These are phyloP conservation scores for Sebastiscus tertius DNA, from an alignment of 2,797 vertebrate species.

Conservation along the genomic window DNA sequence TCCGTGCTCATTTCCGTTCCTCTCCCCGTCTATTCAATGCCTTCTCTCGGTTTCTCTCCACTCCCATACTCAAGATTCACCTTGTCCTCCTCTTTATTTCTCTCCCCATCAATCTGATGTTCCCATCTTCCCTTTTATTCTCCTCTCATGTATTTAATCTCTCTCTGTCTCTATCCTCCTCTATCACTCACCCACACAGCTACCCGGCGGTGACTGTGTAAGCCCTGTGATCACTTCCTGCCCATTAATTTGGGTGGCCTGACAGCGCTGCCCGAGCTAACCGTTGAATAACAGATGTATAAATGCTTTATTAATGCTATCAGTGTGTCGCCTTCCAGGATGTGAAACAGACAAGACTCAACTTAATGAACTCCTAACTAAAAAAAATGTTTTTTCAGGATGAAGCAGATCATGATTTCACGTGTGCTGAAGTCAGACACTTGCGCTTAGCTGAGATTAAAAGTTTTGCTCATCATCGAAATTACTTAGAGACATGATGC, in stretches of 20 bases:
- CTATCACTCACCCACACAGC: constrained; percentile 63
- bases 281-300: constrained; percentile 75
- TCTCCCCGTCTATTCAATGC: constrained; percentile 32
- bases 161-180: constrained; percentile 51
- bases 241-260: constrained; percentile 73
- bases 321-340: constrained; percentile 51
- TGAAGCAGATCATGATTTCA: background rate
- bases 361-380: constrained; percentile 53
- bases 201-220: constrained; percentile 66
- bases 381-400: background rate
- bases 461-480: background rate
- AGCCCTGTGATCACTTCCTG: constrained; percentile 78
- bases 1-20: constrained; percentile 55
- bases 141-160: constrained; percentile 71
- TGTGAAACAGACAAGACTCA: constrained; percentile 55
- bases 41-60: constrained; percentile 25
- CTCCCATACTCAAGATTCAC: constrained; percentile 48
- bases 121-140: constrained; percentile 71
- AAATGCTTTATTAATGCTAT: constrained; percentile 78
- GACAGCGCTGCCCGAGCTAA: constrained; percentile 69
- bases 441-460: background rate
- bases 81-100: constrained; percentile 67
- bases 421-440: background rate
- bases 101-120: constrained; percentile 70
- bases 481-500: background rate